Percentiles rank a stretch among this genome's conserved stretches.
Conservation (phyloP, 2,113 vertebrate species). For the Odocoileus hemionus region DNA sequence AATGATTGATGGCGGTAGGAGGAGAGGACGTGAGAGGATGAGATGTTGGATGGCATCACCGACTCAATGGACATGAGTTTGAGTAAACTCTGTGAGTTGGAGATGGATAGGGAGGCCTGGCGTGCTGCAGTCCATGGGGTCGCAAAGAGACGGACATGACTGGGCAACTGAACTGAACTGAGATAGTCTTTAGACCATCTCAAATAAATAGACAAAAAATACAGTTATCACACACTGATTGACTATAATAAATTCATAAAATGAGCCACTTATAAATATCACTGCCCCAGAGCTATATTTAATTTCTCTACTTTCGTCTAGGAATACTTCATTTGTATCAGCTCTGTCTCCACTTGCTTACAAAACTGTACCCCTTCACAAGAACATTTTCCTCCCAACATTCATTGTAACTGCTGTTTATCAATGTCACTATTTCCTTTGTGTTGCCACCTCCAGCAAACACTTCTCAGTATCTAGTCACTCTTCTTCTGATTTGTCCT, state of each 20-base stretch:
- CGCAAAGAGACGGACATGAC: fast-evolving
- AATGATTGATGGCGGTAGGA: background rate
- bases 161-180: background rate
- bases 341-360: background rate
- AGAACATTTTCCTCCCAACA: background rate
- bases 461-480: background rate
- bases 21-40: background rate
- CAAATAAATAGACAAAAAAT: background rate
- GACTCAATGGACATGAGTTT: background rate
- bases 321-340: background rate
- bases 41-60: background rate
- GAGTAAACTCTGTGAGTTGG: background rate
- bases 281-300: background rate
- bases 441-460: background rate
- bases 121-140: background rate
- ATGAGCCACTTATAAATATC: background rate
- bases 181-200: background rate
- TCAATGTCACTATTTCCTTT: background rate
- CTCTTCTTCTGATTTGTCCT: background rate
- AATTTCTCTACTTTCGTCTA: background rate
- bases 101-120: background rate
- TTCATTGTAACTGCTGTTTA: background rate
- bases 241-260: background rate
- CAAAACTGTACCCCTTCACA: background rate
- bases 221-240: background rate